Conservation (phyloP, 2,888 invertebrate species). For the Phanerotoma sp. region DNA sequence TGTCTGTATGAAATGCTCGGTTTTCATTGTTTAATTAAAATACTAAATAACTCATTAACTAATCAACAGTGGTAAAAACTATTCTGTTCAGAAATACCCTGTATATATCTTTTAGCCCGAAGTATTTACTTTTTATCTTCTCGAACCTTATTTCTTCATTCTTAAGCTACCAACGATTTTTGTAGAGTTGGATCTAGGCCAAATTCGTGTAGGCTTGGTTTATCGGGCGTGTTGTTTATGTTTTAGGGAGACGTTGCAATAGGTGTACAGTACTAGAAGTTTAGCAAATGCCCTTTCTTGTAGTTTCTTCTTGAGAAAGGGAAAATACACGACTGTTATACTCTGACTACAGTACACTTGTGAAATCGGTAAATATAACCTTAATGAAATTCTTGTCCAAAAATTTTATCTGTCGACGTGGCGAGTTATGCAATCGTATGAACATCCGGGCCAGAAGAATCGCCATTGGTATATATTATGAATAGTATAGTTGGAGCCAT, state of each 20-base stretch:
- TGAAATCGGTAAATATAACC: slow-evolving; percentile 6
- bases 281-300: slow-evolving; percentile 10
- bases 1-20: too few relatives aligned
- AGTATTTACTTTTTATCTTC: not conserved
- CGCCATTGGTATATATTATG: slow-evolving; percentile 13
- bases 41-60: too few relatives aligned
- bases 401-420: slow-evolving; percentile 8
- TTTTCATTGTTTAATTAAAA: too few relatives aligned
- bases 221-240: slow-evolving; percentile 3
- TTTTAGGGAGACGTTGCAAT: slow-evolving; percentile 8
- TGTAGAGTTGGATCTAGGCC: slow-evolving; percentile 38
- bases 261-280: not conserved
- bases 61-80: too few relatives aligned
- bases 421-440: slow-evolving; percentile 18
- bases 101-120: too few relatives aligned
- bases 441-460: slow-evolving; percentile 23
- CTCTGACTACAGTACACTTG: not conserved
- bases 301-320: not conserved
- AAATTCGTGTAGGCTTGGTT: slow-evolving; percentile 30
- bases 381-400: slow-evolving; percentile 19
- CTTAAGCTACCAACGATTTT: slow-evolving; percentile 26
- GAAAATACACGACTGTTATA: not conserved
- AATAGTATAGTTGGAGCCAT: slow-evolving; percentile 19
- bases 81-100: too few relatives aligned
- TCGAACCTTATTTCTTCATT: not conserved